phyloP scores from a whole-genome alignment of 2,797 vertebrate species.

The Cercopithecus petaurista region DNA sequence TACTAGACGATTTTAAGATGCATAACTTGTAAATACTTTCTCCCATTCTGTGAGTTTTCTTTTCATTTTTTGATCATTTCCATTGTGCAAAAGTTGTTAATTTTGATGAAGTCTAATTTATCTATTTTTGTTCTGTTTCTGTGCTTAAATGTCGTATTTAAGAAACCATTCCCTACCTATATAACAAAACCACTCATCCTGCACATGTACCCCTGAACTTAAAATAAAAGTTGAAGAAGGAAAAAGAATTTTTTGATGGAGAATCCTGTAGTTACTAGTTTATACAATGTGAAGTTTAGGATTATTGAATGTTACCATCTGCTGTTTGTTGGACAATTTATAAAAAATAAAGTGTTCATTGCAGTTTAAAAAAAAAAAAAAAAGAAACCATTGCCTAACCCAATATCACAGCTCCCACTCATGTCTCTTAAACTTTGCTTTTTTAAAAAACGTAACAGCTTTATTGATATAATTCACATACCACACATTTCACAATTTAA shows the following conservation, averaged over 20 bases:
- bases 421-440: background rate
- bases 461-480: background rate
- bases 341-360: no score
- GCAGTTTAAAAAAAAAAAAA: no score
- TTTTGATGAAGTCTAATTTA: background rate
- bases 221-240: background rate
- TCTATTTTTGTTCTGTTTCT: background rate
- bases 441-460: background rate
- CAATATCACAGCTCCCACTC: background rate
- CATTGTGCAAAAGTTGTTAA: background rate
- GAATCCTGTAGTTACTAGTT: no score
- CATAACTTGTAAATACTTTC: slow-evolving; percentile 7
- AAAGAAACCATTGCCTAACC: background rate
- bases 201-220: background rate
- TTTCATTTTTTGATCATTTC: background rate
- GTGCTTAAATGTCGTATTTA: background rate
- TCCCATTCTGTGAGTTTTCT: background rate
- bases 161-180: background rate
- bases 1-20: background rate
- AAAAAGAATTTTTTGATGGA: background rate
- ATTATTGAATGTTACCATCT: no score
- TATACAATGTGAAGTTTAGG: no score
- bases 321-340: no score
- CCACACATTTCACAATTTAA: background rate
- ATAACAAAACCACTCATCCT: background rate